Evolutionary conservation across 2,113 vertebrate genomes (phyloP).

Genomic region (Crotophaga sulcirostris): DNA sequence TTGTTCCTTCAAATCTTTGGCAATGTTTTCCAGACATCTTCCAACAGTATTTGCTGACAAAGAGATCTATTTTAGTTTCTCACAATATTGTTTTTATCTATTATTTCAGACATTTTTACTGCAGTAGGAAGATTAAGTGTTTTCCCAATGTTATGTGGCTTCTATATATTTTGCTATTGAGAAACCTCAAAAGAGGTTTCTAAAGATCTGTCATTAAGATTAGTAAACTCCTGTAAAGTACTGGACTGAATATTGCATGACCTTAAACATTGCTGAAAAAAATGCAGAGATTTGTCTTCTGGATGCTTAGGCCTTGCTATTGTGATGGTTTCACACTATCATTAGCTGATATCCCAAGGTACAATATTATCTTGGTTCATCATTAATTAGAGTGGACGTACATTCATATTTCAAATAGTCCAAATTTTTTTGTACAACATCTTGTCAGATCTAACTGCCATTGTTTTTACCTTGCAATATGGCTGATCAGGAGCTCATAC

Average conservation of each 20-base stretch:
- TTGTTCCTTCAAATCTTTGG: background rate
- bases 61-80: background rate
- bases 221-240: background rate
- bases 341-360: background rate
- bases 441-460: background rate
- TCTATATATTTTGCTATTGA: background rate
- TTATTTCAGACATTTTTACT: background rate
- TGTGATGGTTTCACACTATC: background rate
- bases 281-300: background rate
- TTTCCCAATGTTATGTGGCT: background rate
- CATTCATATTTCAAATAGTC: background rate
- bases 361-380: background rate
- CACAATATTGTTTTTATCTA: background rate
- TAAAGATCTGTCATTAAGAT: background rate
- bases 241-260: background rate
- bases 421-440: background rate
- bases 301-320: background rate
- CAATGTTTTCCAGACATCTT: background rate
- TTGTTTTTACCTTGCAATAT: background rate
- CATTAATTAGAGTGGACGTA: background rate
- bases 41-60: background rate
- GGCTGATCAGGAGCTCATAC: background rate
- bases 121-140: background rate
- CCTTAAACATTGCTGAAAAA: background rate
- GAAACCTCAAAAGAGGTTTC: background rate